Percentiles rank a stretch among this genome's conserved stretches.
Conservation (phyloP, 2,113 vertebrate species). For the Dasyurus viverrinus region DNA sequence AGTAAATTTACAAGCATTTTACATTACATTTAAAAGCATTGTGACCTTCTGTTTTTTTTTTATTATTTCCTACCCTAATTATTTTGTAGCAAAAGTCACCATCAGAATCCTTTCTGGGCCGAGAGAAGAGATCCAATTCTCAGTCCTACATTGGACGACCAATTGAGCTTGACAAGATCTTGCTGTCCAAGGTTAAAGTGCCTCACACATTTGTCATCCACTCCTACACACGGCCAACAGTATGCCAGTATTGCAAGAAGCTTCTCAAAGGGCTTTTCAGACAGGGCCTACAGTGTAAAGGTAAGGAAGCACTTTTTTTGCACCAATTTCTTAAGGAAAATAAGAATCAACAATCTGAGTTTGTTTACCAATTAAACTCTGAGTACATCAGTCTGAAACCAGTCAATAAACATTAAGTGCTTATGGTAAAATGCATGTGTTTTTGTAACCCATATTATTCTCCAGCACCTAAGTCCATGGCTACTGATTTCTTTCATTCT, state of each 20-base stretch:
- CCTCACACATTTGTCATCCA: conserved; percentile 98
- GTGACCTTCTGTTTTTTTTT: background rate
- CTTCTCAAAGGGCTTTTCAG: conserved; percentile 91
- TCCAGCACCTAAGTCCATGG: background rate
- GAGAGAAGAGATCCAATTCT: conserved; percentile 94
- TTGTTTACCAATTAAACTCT: background rate
- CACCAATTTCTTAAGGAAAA: background rate
- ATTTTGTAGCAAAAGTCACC: conserved; percentile 90
- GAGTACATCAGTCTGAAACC: background rate
- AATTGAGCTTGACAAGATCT: conserved; percentile 96
- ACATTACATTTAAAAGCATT: background rate
- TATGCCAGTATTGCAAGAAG: conserved; percentile 99
- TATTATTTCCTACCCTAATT: conserved; percentile 60
- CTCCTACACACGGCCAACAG: conserved; percentile 96
- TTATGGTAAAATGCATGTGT: background rate
- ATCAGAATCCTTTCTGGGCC: conserved; percentile 89
- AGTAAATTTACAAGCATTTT: background rate
- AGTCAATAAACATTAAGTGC: background rate
- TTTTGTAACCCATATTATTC: background rate
- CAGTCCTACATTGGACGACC: conserved; percentile 95
- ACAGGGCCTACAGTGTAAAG: conserved; percentile 90
- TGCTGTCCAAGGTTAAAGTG: conserved; percentile 97
- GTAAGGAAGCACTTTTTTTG: conserved; percentile 66
- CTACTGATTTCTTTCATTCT: conserved; percentile 42
- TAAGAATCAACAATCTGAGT: background rate